phyloP scores from a whole-genome alignment of 2,888 invertebrate species.

The Ornithoptera priamus region DNA sequence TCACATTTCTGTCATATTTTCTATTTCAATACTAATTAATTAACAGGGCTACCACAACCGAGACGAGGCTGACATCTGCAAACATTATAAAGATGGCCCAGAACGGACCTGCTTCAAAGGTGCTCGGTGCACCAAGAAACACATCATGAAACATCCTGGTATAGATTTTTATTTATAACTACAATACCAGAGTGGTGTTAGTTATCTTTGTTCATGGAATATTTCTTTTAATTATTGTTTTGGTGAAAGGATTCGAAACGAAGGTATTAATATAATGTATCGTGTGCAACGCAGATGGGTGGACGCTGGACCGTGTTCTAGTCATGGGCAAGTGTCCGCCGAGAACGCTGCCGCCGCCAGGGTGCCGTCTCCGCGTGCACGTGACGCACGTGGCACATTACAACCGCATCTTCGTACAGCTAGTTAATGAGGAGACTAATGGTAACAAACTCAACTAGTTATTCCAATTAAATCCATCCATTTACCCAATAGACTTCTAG shows the following conservation, averaged over 20 bases:
- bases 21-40: neutral
- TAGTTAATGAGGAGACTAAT: slow-evolving; percentile 35
- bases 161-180: neutral
- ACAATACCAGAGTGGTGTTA: neutral
- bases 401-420: slow-evolving; percentile 61
- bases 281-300: slow-evolving; percentile 54
- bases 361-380: slow-evolving; percentile 48
- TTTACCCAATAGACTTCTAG: too few relatives aligned
- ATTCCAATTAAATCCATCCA: neutral
- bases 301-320: slow-evolving; percentile 63
- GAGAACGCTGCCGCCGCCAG: slow-evolving; percentile 56
- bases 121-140: slow-evolving; percentile 61
- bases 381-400: slow-evolving; percentile 63
- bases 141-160: slow-evolving; percentile 68
- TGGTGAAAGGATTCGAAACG: too few relatives aligned
- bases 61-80: slow-evolving; percentile 72
- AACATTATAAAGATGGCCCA: slow-evolving; percentile 68
- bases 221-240: too few relatives aligned
- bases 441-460: neutral
- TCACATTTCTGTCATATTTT: slow-evolving; percentile 3
- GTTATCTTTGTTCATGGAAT: neutral
- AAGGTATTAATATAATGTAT: neutral
- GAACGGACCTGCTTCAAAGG: slow-evolving; percentile 72
- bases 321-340: slow-evolving; percentile 46
- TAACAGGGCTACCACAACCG: slow-evolving; percentile 66